These are phyloP conservation scores for Rhamnusium bicolor DNA, from an alignment of 2,888 invertebrate species.

Conservation along the genomic window DNA sequence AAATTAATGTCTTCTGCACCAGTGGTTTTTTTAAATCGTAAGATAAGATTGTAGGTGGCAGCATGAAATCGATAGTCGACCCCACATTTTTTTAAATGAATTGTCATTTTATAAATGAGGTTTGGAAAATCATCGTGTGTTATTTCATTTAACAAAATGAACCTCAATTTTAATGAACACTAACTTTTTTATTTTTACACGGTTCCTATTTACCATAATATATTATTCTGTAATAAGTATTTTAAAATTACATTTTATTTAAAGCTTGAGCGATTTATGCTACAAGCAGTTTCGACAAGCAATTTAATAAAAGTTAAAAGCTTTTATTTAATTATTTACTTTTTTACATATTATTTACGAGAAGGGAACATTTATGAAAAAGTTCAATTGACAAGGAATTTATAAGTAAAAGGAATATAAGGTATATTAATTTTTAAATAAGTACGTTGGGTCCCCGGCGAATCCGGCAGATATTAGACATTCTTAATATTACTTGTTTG, in stretches of 20 bases:
- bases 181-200: no score
- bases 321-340: neutral
- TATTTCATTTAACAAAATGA: no score
- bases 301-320: neutral
- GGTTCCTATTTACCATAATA: no score
- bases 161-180: no score
- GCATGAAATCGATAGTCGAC: no score
- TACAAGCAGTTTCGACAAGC: neutral
- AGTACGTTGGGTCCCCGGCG: neutral
- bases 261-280: neutral
- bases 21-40: neutral
- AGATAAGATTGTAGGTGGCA: no score
- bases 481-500: neutral
- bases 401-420: neutral
- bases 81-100: no score
- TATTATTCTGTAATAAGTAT: no score
- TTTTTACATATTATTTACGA: neutral
- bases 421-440: neutral
- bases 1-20: neutral
- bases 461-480: neutral
- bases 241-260: neutral
- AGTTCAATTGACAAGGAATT: neutral
- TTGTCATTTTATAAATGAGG: no score
- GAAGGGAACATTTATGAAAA: neutral
- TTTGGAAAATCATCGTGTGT: no score